Percentiles rank a stretch among this genome's conserved stretches.
These are phyloP conservation scores for Adelges cooleyi DNA, from an alignment of 1,140 invertebrate genomes.

Conservation along the genomic window DNA sequence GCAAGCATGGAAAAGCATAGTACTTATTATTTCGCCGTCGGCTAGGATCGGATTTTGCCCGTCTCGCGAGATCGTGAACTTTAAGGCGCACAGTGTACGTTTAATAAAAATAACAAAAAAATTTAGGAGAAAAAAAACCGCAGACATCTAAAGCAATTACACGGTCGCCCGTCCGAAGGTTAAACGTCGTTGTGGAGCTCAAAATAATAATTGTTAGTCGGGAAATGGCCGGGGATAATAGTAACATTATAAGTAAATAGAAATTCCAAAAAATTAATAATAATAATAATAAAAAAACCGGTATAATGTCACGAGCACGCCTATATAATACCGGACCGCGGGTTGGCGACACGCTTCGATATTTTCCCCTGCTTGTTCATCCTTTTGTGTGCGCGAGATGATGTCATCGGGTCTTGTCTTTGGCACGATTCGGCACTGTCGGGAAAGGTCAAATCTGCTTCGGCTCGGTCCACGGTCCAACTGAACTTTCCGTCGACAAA, in stretches of 20 bases:
- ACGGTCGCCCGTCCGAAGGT: background rate
- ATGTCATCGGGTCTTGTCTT: background rate
- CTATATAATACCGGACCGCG: background rate
- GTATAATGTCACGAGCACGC: background rate
- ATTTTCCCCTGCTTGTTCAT: background rate
- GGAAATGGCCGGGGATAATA: too few species aligned
- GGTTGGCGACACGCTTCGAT: background rate
- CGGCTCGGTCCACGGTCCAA: too few species aligned
- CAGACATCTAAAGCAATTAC: background rate
- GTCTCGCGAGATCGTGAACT: conserved; percentile 1
- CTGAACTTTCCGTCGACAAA: too few species aligned
- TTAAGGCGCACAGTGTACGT: background rate
- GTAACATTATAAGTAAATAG: too few species aligned
- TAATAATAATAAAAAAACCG: too few species aligned
- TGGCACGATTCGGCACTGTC: conserved; percentile 7
- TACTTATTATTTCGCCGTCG: background rate
- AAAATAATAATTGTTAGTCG: too few species aligned
- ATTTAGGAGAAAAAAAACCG: background rate
- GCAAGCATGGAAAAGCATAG: background rate
- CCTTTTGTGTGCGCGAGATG: background rate
- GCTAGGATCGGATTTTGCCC: background rate
- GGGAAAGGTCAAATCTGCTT: conserved; percentile 15
- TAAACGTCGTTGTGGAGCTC: background rate
- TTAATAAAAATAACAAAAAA: too few species aligned
- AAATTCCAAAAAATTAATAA: too few species aligned